Evolutionary conservation across 1,140 invertebrate genomes (phyloP).

Genomic region (Drosophila dunni): DNA sequence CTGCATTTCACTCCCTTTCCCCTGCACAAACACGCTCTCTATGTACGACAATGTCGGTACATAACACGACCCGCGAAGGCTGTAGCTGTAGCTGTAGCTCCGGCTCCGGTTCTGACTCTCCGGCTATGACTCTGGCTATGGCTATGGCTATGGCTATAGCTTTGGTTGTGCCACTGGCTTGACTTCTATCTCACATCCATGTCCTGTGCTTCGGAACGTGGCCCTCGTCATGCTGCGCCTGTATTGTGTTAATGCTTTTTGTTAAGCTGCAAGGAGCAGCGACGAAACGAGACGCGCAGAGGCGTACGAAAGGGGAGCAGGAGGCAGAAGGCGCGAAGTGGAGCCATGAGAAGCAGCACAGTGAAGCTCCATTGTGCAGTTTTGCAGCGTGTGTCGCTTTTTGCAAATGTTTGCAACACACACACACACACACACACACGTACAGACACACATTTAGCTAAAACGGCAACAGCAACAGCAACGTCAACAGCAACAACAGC

Average conservation of each 20-base stretch:
- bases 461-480: constrained; percentile 55
- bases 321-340: constrained; percentile 5
- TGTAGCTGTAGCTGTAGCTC: constrained; percentile 24
- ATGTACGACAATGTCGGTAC: constrained; percentile 80
- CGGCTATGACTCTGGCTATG: constrained; percentile 11
- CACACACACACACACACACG: constrained; percentile 42
- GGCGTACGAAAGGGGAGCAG: too few relatives aligned
- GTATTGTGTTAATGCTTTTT: constrained; percentile 83
- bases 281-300: constrained; percentile 4
- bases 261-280: constrained; percentile 71
- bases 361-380: constrained; percentile 68
- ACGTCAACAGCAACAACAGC: constrained; percentile 43
- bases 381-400: constrained; percentile 81
- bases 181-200: constrained; percentile 16
- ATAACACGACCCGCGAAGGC: constrained; percentile 70
- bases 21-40: constrained; percentile 14
- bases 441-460: constrained; percentile 32
- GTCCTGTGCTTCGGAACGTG: constrained; percentile 59
- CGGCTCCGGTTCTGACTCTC: constrained; percentile 27
- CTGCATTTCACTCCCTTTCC: too few relatives aligned
- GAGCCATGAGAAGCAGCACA: constrained; percentile 15
- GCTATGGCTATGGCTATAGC: constrained; percentile 27
- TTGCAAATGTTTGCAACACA: constrained; percentile 78
- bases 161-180: constrained; percentile 17
- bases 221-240: constrained; percentile 77